phyloP scores from a whole-genome alignment of 2,888 invertebrate genomes.

The Stictocephala bisonia region DNA sequence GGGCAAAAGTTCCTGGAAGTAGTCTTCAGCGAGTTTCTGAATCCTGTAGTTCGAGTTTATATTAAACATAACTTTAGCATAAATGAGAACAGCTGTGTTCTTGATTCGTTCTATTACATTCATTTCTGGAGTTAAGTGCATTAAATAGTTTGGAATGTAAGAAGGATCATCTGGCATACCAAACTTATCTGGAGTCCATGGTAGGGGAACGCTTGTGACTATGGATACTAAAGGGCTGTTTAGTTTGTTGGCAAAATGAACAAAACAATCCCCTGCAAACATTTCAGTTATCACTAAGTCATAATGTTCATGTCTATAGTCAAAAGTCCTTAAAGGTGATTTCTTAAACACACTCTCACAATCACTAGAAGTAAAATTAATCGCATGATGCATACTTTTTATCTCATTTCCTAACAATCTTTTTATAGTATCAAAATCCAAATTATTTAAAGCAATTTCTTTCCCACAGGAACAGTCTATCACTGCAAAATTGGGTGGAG shows the following conservation, averaged over 20 bases:
- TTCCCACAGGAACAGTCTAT: conserved; percentile 53
- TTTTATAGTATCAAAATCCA: not conserved
- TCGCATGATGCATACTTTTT: too few species aligned
- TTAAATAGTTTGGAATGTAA: conserved; percentile 56
- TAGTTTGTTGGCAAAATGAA: conserved; percentile 56
- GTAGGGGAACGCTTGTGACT: conserved; percentile 51
- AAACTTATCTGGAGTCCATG: conserved; percentile 52
- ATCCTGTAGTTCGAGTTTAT: too few species aligned
- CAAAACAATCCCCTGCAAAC: conserved; percentile 59
- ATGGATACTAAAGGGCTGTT: conserved; percentile 49
- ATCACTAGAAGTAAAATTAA: too few species aligned
- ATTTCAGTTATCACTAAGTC: conserved; percentile 59
- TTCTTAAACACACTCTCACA: not conserved
- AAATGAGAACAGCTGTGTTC: conserved; percentile 50
- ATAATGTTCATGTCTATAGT: conserved; percentile 36
- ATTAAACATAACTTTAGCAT: not conserved
- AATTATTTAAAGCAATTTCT: too few species aligned
- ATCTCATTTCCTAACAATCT: not conserved
- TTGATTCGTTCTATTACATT: conserved; percentile 56
- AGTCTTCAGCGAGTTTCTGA: not conserved
- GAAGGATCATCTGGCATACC: conserved; percentile 56
- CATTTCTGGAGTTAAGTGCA: conserved; percentile 56
- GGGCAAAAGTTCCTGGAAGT: not conserved
- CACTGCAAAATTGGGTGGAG: conserved; percentile 57
- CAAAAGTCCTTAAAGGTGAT: not conserved